These are phyloP conservation scores for Euschistus heros DNA, from an alignment of 1,140 invertebrate genomes.

Conservation along the genomic window DNA sequence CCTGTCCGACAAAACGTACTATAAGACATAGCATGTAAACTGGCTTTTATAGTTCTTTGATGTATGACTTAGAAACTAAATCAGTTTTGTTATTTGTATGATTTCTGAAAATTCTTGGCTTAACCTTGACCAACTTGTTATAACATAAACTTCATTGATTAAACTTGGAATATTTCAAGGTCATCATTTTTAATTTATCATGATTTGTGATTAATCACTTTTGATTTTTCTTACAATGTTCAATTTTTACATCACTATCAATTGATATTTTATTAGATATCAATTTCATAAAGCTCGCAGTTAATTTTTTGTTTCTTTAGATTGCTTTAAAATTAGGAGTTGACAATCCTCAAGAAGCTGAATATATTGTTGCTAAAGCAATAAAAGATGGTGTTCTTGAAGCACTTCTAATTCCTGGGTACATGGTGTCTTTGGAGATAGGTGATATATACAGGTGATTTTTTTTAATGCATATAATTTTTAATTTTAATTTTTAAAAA, in stretches of 20 bases:
- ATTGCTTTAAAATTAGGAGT: neutral
- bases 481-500: neutral
- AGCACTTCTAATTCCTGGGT: neutral
- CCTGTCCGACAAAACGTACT: too few species aligned
- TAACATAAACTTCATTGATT: too few species aligned
- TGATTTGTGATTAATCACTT: too few species aligned
- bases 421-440: neutral
- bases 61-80: too few species aligned
- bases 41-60: too few species aligned
- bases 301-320: neutral
- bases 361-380: slow-evolving; percentile 1
- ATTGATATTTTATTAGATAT: neutral
- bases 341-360: slow-evolving; percentile 1
- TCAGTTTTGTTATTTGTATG: too few species aligned
- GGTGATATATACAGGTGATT: slow-evolving; percentile 1
- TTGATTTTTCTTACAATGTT: neutral
- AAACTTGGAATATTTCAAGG: too few species aligned
- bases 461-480: neutral
- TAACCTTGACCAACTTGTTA: too few species aligned
- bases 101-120: too few species aligned
- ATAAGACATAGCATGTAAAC: too few species aligned
- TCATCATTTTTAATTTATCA: too few species aligned
- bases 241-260: neutral
- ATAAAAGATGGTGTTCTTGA: slow-evolving; percentile 9
- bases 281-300: neutral